These are phyloP conservation scores for Drosophila rhopaloa DNA, from an alignment of 1,140 invertebrate genomes.

Conservation along the genomic window DNA sequence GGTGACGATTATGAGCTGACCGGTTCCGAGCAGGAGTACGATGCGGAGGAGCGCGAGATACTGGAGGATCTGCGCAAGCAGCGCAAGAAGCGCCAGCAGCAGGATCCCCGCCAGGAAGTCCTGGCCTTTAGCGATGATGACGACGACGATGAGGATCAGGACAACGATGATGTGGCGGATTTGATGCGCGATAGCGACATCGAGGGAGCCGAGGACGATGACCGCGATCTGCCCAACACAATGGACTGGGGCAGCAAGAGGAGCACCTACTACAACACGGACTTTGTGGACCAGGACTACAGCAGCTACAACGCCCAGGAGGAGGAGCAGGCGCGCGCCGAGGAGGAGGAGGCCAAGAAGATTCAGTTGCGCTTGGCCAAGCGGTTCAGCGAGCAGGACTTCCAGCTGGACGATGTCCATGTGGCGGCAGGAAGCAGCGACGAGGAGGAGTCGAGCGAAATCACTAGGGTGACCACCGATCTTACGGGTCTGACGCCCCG, in stretches of 20 bases:
- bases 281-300: slow-evolving; percentile 95
- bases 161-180: slow-evolving; percentile 78
- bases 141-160: slow-evolving; percentile 85
- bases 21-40: slow-evolving; percentile 90
- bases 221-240: slow-evolving; percentile 89
- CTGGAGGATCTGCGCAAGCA: slow-evolving; percentile 87
- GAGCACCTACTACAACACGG: slow-evolving; percentile 92
- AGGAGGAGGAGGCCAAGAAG: slow-evolving; percentile 93
- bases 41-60: slow-evolving; percentile 87
- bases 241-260: slow-evolving; percentile 95
- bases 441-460: slow-evolving; percentile 63
- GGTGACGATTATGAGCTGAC: slow-evolving; percentile 87
- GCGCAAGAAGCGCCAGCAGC: slow-evolving; percentile 85
- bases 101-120: slow-evolving; percentile 88
- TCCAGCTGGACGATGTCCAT: slow-evolving; percentile 87
- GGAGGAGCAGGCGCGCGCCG: slow-evolving; percentile 90
- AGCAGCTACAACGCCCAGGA: slow-evolving; percentile 89
- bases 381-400: slow-evolving; percentile 93
- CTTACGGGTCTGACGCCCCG: slow-evolving; percentile 90
- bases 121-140: slow-evolving; percentile 86
- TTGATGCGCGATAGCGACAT: slow-evolving; percentile 88
- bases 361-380: slow-evolving; percentile 92
- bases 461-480: slow-evolving; percentile 86
- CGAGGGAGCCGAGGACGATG: slow-evolving; percentile 89
- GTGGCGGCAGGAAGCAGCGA: slow-evolving; percentile 44